These are phyloP conservation scores for Penaeus chinensis DNA, from an alignment of 1,140 invertebrate species.

Conservation along the genomic window DNA sequence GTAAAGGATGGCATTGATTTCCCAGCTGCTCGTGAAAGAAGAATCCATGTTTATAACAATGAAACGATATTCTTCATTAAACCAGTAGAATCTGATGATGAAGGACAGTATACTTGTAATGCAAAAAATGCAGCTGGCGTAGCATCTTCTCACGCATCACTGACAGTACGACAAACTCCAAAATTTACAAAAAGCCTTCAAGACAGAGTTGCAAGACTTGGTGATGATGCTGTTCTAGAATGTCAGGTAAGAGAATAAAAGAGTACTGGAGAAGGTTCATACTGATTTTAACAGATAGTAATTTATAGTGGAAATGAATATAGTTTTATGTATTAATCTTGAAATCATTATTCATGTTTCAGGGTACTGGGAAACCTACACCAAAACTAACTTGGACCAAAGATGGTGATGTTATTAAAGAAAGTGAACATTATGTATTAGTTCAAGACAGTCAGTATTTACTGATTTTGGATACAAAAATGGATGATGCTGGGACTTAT, in stretches of 20 bases:
- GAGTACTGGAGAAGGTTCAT: neutral
- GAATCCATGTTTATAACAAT: conserved; percentile 91
- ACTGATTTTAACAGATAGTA: neutral
- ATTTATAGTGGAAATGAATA: neutral
- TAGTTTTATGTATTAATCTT: neutral
- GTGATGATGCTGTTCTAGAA: conserved; percentile 58
- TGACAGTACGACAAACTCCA: conserved; percentile 76
- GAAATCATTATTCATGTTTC: neutral
- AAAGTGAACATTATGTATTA: conserved; percentile 83
- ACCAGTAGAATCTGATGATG: conserved; percentile 87
- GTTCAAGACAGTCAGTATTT: conserved; percentile 87
- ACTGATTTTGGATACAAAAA: conserved; percentile 83
- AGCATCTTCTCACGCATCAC: conserved; percentile 87
- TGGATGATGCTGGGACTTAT: conserved; percentile 85
- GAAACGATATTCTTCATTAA: conserved; percentile 94
- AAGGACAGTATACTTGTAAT: conserved; percentile 93
- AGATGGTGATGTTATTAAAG: conserved; percentile 80
- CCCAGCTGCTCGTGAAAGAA: conserved; percentile 90
- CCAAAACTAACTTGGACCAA: conserved; percentile 91
- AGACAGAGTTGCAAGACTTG: conserved; percentile 53
- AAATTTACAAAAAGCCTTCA: conserved; percentile 49
- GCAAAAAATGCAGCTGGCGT: conserved; percentile 86
- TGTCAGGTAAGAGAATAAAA: conserved; percentile 52
- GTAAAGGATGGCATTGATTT: conserved; percentile 97
- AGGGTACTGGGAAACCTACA: conserved; percentile 80